phyloP scores from a whole-genome alignment of 2,113 vertebrate species.

The Pycnonotus jocosus region DNA sequence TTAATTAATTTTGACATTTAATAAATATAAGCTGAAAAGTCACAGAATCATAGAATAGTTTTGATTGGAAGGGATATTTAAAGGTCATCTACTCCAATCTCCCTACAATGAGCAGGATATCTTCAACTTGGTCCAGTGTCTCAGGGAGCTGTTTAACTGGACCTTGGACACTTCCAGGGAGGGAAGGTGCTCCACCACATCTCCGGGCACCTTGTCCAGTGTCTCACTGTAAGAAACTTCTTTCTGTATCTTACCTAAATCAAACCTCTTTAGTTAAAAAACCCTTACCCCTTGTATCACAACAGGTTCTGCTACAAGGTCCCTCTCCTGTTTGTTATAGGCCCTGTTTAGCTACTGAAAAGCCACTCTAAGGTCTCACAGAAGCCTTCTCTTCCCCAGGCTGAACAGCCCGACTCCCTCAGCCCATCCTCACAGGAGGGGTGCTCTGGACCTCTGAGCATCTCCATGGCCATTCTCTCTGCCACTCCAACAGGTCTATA shows the following conservation, averaged over 20 bases:
- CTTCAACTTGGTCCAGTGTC: neutral
- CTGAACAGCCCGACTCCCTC: neutral
- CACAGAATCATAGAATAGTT: neutral
- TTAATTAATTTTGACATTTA: neutral
- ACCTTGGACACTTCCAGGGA: neutral
- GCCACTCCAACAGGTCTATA: neutral
- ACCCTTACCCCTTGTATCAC: neutral
- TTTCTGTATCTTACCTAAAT: neutral
- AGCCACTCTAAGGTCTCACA: accelerated
- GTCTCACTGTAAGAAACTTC: neutral
- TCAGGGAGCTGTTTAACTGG: neutral
- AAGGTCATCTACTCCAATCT: neutral
- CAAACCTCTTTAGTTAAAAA: neutral
- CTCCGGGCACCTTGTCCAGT: neutral
- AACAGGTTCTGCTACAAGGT: neutral
- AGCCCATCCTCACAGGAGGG: neutral
- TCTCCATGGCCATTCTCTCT: neutral
- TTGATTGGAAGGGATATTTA: neutral
- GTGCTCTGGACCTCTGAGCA: neutral
- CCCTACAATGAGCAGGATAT: neutral
- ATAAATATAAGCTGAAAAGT: neutral
- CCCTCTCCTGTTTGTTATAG: neutral
- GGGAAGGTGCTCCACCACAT: neutral
- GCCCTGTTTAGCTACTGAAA: neutral
- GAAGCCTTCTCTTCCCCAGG: neutral